These are phyloP conservation scores for Calidris pugnax DNA, from an alignment of 2,113 vertebrate species.

Conservation along the genomic window DNA sequence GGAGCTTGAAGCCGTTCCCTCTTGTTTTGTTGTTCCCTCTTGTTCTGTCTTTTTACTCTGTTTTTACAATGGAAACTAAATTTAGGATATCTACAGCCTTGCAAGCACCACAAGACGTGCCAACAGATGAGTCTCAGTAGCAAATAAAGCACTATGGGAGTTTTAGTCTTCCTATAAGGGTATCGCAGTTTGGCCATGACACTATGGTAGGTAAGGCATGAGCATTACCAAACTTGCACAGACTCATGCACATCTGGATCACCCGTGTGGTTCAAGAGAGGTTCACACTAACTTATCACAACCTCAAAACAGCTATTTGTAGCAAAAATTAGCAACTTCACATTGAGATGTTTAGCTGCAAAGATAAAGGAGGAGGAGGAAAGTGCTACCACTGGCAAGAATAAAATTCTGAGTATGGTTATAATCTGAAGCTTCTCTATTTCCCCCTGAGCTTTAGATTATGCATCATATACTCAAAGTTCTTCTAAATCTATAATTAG, in stretches of 20 bases:
- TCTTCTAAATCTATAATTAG: not conserved
- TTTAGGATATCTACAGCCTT: not conserved
- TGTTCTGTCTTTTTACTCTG: too few species aligned
- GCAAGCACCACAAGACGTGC: not conserved
- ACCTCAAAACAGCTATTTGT: not conserved
- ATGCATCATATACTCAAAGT: not conserved
- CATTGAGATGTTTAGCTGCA: not conserved
- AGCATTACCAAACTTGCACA: not conserved
- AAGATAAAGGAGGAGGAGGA: not conserved
- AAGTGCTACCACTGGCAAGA: not conserved
- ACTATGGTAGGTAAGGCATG: not conserved
- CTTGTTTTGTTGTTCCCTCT: too few species aligned
- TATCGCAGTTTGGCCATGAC: not conserved
- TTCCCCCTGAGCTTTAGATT: not conserved
- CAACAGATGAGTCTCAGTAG: not conserved
- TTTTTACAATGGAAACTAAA: not conserved
- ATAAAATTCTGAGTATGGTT: not conserved
- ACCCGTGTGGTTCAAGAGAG: not conserved
- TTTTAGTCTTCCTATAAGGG: not conserved
- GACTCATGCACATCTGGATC: not conserved
- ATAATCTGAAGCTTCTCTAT: not conserved
- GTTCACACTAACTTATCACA: not conserved
- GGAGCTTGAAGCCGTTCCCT: too few species aligned
- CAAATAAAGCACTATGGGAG: not conserved
- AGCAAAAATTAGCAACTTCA: not conserved